Percentiles rank a stretch among this genome's conserved stretches.
These are phyloP conservation scores for Psilopogon haemacephalus DNA, from an alignment of 2,113 vertebrate genomes.

Conservation along the genomic window DNA sequence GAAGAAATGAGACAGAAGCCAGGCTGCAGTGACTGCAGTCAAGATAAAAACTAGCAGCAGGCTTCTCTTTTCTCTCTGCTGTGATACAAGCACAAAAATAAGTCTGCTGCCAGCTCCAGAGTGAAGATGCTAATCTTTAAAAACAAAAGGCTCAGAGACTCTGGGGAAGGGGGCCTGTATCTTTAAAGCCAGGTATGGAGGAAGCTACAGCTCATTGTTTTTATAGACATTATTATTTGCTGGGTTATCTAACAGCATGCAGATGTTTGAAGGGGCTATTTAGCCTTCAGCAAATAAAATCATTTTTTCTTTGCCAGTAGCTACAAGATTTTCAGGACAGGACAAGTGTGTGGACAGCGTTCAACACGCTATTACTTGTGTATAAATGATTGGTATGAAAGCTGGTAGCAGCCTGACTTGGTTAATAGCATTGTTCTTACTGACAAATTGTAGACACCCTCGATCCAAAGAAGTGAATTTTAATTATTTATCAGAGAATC, in stretches of 20 bases:
- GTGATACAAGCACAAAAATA: not conserved
- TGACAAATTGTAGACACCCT: not conserved
- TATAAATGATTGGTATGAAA: not conserved
- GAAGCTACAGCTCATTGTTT: slow-evolving; percentile 22
- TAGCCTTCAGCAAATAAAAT: not conserved
- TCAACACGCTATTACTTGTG: not conserved
- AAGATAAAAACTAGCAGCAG: not conserved
- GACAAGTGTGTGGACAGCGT: not conserved
- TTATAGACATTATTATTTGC: slow-evolving; percentile 17
- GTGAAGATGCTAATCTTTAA: not conserved
- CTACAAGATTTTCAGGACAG: not conserved
- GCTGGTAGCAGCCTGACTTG: not conserved
- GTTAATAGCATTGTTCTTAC: not conserved
- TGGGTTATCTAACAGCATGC: not conserved
- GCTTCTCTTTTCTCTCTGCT: not conserved
- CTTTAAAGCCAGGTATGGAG: slow-evolving; percentile 10
- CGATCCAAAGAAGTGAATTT: not conserved
- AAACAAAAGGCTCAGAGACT: not conserved
- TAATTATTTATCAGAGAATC: not conserved
- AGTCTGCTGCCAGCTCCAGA: not conserved
- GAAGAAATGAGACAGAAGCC: not conserved
- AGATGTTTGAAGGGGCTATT: not conserved
- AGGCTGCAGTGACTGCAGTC: not conserved
- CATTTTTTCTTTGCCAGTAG: not conserved
- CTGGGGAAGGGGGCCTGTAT: not conserved